These are phyloP conservation scores for Spisula subtruncata DNA, from an alignment of 2,888 invertebrate genomes.

Conservation along the genomic window DNA sequence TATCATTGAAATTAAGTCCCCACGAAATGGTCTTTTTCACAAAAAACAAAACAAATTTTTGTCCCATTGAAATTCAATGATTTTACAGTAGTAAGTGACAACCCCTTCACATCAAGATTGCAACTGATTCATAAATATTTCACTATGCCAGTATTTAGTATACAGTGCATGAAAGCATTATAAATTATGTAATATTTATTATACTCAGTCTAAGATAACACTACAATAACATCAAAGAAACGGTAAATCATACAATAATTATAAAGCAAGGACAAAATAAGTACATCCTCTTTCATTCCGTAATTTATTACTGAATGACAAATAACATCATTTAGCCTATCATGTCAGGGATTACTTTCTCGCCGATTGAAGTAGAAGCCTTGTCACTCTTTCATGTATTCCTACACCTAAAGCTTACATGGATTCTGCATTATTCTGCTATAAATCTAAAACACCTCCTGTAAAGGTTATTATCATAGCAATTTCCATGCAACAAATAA, in stretches of 20 bases:
- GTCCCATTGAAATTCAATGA: no score
- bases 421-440: not conserved
- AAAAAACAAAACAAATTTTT: no score
- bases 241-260: slow-evolving; percentile 45
- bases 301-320: slow-evolving; percentile 36
- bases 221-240: slow-evolving; percentile 32
- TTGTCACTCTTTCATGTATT: not conserved
- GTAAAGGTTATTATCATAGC: not conserved
- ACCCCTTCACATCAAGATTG: not conserved
- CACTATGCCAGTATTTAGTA: slow-evolving; percentile 15
- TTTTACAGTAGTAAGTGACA: no score
- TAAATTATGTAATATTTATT: slow-evolving; percentile 44
- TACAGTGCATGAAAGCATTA: slow-evolving; percentile 46
- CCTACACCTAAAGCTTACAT: slow-evolving; percentile 32
- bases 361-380: slow-evolving; percentile 39
- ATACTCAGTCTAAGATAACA: slow-evolving; percentile 23
- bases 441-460: not conserved
- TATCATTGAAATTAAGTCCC: no score
- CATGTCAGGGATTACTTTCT: slow-evolving; percentile 19
- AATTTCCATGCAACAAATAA: not conserved
- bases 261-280: slow-evolving; percentile 10
- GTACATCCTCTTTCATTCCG: slow-evolving; percentile 18
- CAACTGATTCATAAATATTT: not conserved
- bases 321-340: slow-evolving; percentile 21
- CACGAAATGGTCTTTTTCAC: no score